phyloP scores from a whole-genome alignment of 2,888 invertebrate genomes.

The Ormyrus nitidulus region DNA sequence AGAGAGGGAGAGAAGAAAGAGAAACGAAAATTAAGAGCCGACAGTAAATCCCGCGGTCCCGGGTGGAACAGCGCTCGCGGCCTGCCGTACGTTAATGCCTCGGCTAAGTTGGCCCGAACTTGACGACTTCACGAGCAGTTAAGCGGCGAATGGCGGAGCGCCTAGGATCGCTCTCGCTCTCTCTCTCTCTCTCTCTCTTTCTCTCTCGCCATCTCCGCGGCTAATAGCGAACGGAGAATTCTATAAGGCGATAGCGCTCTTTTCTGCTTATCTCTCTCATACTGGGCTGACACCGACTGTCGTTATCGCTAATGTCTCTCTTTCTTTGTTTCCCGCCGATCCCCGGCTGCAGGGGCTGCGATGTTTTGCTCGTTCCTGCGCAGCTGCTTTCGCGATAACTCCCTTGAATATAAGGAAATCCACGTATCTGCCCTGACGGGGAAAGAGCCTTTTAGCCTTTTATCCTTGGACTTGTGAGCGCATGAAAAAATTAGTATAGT shows the following conservation, averaged over 20 bases:
- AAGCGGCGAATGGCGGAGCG: constrained; percentile 57
- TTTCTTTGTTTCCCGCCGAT: constrained; percentile 25
- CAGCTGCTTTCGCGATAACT: not conserved
- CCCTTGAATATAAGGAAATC: constrained; percentile 8
- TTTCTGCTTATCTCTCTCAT: constrained; percentile 57
- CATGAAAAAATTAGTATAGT: no score
- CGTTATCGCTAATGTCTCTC: constrained; percentile 38
- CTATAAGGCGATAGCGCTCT: constrained; percentile 59
- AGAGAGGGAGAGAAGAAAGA: constrained; percentile 1
- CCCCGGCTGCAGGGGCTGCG: not conserved
- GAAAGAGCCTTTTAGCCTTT: no score
- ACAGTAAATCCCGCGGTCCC: constrained; percentile 35
- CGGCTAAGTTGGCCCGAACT: constrained; percentile 53
- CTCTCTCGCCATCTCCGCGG: constrained; percentile 1
- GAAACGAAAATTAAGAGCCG: constrained; percentile 42
- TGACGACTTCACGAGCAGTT: constrained; percentile 64
- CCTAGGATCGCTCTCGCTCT: no score
- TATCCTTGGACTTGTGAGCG: no score
- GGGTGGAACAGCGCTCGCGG: not conserved
- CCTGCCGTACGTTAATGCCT: constrained; percentile 53
- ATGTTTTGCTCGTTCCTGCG: constrained; percentile 18
- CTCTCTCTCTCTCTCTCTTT: not conserved
- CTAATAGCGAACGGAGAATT: constrained; percentile 60
- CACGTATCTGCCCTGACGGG: no score
- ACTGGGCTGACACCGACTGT: constrained; percentile 6